These are phyloP conservation scores for Acanthisitta chloris DNA, from an alignment of 2,113 vertebrate species.

Conservation along the genomic window DNA sequence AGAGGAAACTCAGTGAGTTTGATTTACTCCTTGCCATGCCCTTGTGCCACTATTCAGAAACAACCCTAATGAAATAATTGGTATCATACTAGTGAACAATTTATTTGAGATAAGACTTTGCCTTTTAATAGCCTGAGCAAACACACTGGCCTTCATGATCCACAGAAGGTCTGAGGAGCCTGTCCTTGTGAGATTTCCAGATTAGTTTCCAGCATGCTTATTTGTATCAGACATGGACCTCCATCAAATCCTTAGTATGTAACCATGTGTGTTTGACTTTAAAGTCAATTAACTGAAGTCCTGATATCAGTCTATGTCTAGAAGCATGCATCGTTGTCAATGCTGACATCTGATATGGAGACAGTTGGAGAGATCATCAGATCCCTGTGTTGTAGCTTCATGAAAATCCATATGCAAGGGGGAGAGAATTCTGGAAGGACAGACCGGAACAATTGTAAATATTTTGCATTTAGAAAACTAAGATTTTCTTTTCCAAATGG, in stretches of 20 bases:
- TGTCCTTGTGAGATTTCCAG: background rate
- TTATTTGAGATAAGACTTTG: background rate
- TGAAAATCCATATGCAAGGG: background rate
- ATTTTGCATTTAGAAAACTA: slow-evolving; percentile 30
- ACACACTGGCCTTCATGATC: background rate
- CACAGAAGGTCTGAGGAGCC: background rate
- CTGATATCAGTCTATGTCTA: background rate
- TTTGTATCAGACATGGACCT: background rate
- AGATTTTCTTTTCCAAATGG: slow-evolving; percentile 25
- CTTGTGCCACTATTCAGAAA: background rate
- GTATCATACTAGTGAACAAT: background rate
- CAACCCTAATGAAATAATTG: background rate
- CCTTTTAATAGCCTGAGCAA: background rate
- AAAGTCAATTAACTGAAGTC: background rate
- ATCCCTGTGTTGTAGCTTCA: background rate
- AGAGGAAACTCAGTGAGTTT: background rate
- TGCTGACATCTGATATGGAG: slow-evolving; percentile 2
- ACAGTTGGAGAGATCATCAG: background rate
- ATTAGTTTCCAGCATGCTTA: background rate
- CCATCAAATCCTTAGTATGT: background rate
- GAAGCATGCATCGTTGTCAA: background rate
- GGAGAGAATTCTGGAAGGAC: background rate
- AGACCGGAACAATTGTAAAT: slow-evolving; percentile 44
- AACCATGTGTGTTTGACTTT: slow-evolving; percentile 1
- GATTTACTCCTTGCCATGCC: background rate